Evolutionary conservation across 2,888 invertebrate species (phyloP), one percentile per base, ranked within the genome.

Genomic region (Rhaphigaster nebulosa): DNA sequence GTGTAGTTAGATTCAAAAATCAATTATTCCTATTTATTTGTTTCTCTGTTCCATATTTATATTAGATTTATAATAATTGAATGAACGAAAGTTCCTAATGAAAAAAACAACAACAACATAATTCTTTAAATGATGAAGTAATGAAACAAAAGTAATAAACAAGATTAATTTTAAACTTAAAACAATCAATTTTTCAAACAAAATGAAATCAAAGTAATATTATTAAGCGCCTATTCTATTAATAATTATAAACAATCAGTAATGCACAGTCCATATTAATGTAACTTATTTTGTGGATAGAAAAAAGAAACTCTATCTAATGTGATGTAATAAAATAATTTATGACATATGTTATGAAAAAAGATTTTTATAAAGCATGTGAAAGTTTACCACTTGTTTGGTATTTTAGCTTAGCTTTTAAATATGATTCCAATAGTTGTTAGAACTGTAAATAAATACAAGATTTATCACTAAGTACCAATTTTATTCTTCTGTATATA

Each of bases 1-100:
- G 56, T 92, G 92, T 87, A 91, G 76, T 84, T 87, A 87, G 54
- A 50, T 56, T 88, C 45, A 89, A 26, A 45, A 6, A n/a, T 26
- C 34, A 34, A 89, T 70, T 2, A 12, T 6, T 15, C 23, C 41
- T 56, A 56, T 70, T 56, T 89, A 70, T 50, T 60, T 89, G n/a
- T n/a, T 89, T 60, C 2, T 65, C 41, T 26, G 80, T 80, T 80
- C 50, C 18, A n/a, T 41, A 84, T 84, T 84, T 84, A 84, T 84
- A 15, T 84, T 84, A 84, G 45, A n/a, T 84, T 84, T 50, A 50
- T 84, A 84, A 45, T n/a, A n/a, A 84, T 50, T 84, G 84, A 84
- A 84, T 45, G 56, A 70, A 70, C 45, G 20, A 50, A 38, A 89
- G 52, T 89, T 89, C 60, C 60, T 60, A 50, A 89, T 60, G 23